These are phyloP conservation scores for Hemichromis elongatus DNA, from an alignment of 2,113 vertebrate genomes.

Conservation along the genomic window DNA sequence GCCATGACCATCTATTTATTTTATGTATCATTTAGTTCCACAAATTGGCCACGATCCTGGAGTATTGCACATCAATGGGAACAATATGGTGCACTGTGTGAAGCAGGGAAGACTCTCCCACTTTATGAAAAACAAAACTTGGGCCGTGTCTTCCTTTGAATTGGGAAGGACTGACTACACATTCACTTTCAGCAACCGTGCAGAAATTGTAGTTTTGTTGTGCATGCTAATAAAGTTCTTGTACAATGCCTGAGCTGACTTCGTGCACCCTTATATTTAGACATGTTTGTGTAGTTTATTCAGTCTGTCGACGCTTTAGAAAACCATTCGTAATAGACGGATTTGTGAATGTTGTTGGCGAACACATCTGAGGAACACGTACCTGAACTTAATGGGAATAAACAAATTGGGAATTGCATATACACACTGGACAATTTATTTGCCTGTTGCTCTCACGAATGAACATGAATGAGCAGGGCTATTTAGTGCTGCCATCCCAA, in stretches of 20 bases:
- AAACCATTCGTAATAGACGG: neutral
- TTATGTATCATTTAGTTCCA: neutral
- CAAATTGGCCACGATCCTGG: neutral
- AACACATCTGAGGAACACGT: neutral
- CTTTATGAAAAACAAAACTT: neutral
- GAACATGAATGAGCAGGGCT: neutral
- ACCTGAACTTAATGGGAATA: neutral
- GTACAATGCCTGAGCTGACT: neutral
- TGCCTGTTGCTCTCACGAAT: neutral
- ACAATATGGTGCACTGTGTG: neutral
- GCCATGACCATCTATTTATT: neutral
- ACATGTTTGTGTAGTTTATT: neutral
- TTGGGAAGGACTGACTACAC: neutral
- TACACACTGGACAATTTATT: neutral
- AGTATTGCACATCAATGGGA: neutral
- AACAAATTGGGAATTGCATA: neutral
- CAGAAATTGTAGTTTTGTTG: neutral
- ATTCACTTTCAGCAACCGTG: neutral
- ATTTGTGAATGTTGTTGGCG: neutral
- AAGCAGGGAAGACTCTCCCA: neutral
- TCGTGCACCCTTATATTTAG: neutral
- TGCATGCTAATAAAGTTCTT: neutral
- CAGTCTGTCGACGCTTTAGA: neutral
- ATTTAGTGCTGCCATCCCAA: neutral
- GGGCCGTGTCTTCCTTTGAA: neutral